Conservation (phyloP, 2,888 invertebrate genomes). For the Ornithoptera priamus region DNA sequence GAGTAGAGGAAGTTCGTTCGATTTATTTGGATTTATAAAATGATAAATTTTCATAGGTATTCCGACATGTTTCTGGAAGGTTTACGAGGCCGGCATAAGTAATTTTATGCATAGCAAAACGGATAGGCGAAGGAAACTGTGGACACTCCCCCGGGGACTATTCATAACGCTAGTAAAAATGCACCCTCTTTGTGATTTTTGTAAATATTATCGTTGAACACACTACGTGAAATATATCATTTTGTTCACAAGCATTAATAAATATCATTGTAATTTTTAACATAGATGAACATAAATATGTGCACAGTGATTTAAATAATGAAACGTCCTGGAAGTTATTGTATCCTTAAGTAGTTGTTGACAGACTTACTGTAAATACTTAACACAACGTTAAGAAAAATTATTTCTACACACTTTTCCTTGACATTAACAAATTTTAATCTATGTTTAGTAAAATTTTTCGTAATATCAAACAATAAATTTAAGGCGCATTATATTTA, state of each 20-base stretch:
- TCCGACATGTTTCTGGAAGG: slow-evolving; percentile 12
- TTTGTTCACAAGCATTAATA: too few relatives aligned
- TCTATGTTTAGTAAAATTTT: too few relatives aligned
- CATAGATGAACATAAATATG: background rate
- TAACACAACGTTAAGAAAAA: too few relatives aligned
- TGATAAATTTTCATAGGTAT: slow-evolving; percentile 3
- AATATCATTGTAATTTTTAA: too few relatives aligned
- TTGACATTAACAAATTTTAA: too few relatives aligned
- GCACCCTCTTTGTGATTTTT: slow-evolving; percentile 45
- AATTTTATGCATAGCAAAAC: slow-evolving; percentile 49
- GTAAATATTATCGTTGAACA: slow-evolving; percentile 43
- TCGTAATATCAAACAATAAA: too few relatives aligned
- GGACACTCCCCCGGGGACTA: slow-evolving; percentile 47
- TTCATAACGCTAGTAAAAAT: slow-evolving; percentile 64
- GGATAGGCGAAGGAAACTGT: slow-evolving; percentile 35
- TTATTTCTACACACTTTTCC: too few relatives aligned
- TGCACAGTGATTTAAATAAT: background rate
- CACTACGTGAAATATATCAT: background rate
- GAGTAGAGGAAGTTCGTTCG: background rate
- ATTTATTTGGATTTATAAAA: background rate
- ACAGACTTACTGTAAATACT: too few relatives aligned
- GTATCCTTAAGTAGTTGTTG: too few relatives aligned
- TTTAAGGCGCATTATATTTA: background rate
- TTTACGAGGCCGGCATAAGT: slow-evolving; percentile 25
- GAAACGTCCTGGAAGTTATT: background rate